These are phyloP conservation scores for Helicorthomorpha holstii DNA, from an alignment of 1,140 invertebrate species.

Conservation along the genomic window DNA sequence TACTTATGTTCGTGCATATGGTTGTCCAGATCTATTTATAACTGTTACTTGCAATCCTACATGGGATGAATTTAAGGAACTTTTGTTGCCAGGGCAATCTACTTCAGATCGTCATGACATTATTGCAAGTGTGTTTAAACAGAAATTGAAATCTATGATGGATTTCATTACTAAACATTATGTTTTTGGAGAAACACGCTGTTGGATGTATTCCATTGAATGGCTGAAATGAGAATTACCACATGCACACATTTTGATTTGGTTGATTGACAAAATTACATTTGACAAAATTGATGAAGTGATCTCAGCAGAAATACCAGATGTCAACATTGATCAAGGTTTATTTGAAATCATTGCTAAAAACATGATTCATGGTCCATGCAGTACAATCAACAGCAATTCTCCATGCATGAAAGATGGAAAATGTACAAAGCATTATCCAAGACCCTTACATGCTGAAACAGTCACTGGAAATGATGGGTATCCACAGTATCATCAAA, in stretches of 20 bases:
- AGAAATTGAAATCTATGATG: conserved; percentile 6
- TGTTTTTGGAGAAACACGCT: conserved; percentile 11
- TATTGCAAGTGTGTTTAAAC: conserved; percentile 3
- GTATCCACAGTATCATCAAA: too few relatives aligned
- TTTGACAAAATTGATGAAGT: conserved; percentile 8
- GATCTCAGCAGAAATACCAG: conserved; percentile 10
- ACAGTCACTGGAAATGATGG: too few relatives aligned
- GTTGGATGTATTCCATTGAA: conserved; percentile 7
- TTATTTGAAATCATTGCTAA: conserved; percentile 9
- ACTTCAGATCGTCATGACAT: not conserved
- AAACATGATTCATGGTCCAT: too few relatives aligned
- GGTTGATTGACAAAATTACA: conserved; percentile 9
- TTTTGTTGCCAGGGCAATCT: not conserved
- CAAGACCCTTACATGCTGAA: too few relatives aligned
- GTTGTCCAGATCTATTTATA: conserved; percentile 5
- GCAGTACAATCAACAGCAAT: too few relatives aligned
- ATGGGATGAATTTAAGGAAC: conserved; percentile 20
- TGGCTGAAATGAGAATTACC: conserved; percentile 11
- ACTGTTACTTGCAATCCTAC: conserved; percentile 21
- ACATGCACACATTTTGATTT: conserved; percentile 10
- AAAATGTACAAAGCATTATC: too few relatives aligned
- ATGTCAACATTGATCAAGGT: conserved; percentile 2
- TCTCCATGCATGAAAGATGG: too few relatives aligned
- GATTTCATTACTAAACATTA: conserved; percentile 7
- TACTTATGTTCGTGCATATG: conserved; percentile 5